Evolutionary conservation across 2,797 vertebrate species (phyloP), one percentile per base, ranked within the genome.

Genomic region (Enteromius viviparus): DNA sequence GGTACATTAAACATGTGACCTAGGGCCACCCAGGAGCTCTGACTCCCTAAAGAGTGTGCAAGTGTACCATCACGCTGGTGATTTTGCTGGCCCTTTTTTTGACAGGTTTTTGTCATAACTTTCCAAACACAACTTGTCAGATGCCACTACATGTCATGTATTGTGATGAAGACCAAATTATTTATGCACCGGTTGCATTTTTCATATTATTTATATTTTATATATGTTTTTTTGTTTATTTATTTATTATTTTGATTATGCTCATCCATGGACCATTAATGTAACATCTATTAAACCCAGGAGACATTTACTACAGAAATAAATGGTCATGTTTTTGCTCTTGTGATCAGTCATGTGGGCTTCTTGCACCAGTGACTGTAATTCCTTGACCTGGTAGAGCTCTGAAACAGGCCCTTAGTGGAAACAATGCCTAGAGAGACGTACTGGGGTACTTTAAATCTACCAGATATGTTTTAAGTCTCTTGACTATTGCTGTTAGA

Each of bases 1-100:
- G 45, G 40, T 65, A 75, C 64, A 34, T 68, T 70, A 85, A 66
- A 68, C 81, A 82, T 85, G 84, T 86, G 84, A 84, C 75, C 76
- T 68, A 49, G 76, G 85, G 79, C 83, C 85, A 84, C 84, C 53
- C 77, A 87, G 76, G 80, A 87, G 76, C 42, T 77, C 47, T 65
- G 76, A 85, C 75, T 51, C 80, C 49, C 53, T 51, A 62, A 68
- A 68, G 62, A 47, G 19, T 82, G n/a, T n/a, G 17, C 23, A 26
- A 82, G 10, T 58, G 29, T 60, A 19, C 78, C 49, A 65, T 78
- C 17, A 45, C 47, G 32, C 23, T 65, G 14, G 23, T 19, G 69
- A 72, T 62, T 76, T 45, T 26, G 21, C 4, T 26, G 7, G 26
- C 6, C 60, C 26, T 60, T 55, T 11, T 58, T 58, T n/a, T 9